These are phyloP conservation scores for Baronia brevicornis DNA, from an alignment of 2,888 invertebrate genomes.

Conservation along the genomic window DNA sequence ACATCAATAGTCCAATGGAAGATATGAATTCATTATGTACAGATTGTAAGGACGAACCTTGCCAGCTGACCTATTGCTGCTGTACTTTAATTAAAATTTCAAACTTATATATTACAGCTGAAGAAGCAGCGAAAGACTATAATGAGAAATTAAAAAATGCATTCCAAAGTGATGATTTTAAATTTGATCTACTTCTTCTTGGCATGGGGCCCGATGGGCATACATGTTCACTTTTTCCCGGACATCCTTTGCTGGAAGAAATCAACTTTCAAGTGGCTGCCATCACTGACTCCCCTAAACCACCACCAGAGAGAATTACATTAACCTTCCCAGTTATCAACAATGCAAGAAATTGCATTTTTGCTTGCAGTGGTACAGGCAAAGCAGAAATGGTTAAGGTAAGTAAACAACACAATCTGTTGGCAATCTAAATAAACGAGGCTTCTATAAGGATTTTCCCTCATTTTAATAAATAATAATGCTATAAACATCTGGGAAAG, in stretches of 20 bases:
- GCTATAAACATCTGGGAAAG: too few relatives aligned
- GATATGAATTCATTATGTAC: too few relatives aligned
- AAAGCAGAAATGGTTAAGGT: conserved; percentile 95
- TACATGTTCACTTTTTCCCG: conserved; percentile 97
- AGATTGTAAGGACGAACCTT: too few relatives aligned
- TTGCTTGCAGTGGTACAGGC: conserved; percentile 87
- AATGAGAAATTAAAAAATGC: conserved; percentile 77
- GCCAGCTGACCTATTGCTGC: too few relatives aligned
- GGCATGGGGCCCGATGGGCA: conserved; percentile 99
- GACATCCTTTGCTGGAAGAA: conserved; percentile 80
- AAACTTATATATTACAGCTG: conserved; percentile 67
- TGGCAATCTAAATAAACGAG: too few relatives aligned
- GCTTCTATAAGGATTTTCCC: too few relatives aligned
- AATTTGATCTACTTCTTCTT: conserved; percentile 91
- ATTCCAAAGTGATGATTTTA: conserved; percentile 70
- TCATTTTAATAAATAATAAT: too few relatives aligned
- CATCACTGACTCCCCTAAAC: conserved; percentile 96
- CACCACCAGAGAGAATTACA: conserved; percentile 92
- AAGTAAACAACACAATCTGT: too few relatives aligned
- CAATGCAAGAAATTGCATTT: conserved; percentile 87
- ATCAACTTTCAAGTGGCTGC: conserved; percentile 82
- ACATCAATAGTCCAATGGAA: too few relatives aligned
- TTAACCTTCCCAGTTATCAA: conserved; percentile 94
- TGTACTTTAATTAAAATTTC: conserved; percentile 1
- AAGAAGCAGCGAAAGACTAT: conserved; percentile 86